Evolutionary conservation across 2,113 vertebrate species (phyloP).

Genomic region (Platycercus adscitus): DNA sequence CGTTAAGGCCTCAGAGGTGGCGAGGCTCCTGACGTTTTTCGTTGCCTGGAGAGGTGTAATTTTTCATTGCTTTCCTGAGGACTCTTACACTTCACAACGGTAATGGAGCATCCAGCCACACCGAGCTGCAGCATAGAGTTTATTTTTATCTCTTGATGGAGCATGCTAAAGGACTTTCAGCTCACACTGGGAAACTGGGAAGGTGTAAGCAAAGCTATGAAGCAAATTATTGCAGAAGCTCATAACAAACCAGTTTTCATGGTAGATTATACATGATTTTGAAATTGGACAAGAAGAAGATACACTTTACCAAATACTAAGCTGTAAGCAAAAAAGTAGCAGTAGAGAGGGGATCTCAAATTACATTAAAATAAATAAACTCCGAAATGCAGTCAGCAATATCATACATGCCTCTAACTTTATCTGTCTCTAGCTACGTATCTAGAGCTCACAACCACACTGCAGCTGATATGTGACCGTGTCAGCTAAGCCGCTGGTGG

Average conservation of each 20-base stretch:
- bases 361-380: not conserved
- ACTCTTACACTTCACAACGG: not conserved
- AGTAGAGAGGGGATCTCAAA: not conserved
- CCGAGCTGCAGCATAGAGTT: not conserved
- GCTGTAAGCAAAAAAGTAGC: not conserved
- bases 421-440: not conserved
- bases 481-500: not conserved
- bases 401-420: not conserved
- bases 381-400: not conserved
- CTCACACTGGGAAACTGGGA: not conserved
- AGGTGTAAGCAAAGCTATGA: not conserved
- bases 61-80: conserved; percentile 55
- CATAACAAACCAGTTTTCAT: not conserved
- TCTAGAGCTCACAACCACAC: not conserved
- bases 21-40: conserved; percentile 15
- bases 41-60: conserved; percentile 31
- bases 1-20: not conserved
- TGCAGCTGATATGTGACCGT: not conserved
- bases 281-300: not conserved
- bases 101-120: conserved; percentile 27
- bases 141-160: conserved; percentile 25
- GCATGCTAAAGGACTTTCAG: not conserved
- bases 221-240: not conserved
- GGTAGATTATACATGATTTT: not conserved
- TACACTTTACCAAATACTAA: not conserved